Evolutionary conservation across 2,888 invertebrate species (phyloP), one percentile per base, ranked within the genome.

Genomic region (Ophion costatus): DNA sequence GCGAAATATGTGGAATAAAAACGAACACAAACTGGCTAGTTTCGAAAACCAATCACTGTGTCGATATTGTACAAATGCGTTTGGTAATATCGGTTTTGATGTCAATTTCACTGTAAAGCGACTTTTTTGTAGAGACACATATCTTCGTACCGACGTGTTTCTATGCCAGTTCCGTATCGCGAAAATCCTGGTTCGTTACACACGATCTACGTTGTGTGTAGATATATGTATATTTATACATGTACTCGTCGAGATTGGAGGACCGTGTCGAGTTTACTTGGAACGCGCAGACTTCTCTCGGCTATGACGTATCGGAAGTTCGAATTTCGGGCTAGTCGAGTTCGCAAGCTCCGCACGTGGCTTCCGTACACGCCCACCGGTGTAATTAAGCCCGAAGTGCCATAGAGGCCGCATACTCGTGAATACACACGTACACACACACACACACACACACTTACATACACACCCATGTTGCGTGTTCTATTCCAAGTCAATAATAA

Each of bases 301-400:
- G 64, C 70, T 71, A 80, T 76, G 80, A 83, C 76, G 67, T 83
- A 80, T 77, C 77, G 83, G 82, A 74, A 80, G 51, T 80, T 77
- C 83, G 85, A 56, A 81, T 80, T 81, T 77, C 70, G 64, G 56
- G 69, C 71, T 80, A 45, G 67, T 56, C 73, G 83, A 67, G 63
- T 22, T 69, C 57, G 51, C 14, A 42, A 61, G 10, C 51, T 42
- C 24, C 67, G 61, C 69, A 70, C 78, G 78, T 71, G 79, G 70
- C 69, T 70, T 75, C 45, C 45, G 57, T 79, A 45, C 63, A 73
- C 51, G 42, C 66, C 80, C 80, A 42, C 74, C 63, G 78, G 24
- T 83, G 86, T 77, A 86, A 84, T 86, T 86, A 86, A 82, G 70
- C 86, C 73, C 78, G 79, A 84, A 86, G 71, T 81, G 75, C 69